Evolutionary conservation across 2,797 vertebrate genomes (phyloP).

Genomic region (Ceyx erithaca): DNA sequence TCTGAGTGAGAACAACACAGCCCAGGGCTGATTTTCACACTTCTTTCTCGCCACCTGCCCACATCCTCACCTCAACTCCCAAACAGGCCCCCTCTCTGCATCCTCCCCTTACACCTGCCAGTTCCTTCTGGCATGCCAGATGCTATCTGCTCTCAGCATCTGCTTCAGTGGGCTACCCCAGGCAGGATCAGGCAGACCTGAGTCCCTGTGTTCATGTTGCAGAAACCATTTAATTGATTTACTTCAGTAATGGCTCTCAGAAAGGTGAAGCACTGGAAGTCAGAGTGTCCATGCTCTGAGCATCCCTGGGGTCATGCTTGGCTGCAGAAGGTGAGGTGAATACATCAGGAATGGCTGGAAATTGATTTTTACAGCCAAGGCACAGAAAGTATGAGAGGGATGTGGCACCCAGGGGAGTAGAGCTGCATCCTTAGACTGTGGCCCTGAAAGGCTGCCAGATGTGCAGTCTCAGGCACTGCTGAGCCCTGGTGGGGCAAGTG

Average conservation of each 20-base stretch:
- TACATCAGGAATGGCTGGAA: neutral
- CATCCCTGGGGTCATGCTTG: neutral
- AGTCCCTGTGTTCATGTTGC: neutral
- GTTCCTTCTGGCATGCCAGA: neutral
- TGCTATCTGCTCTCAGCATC: neutral
- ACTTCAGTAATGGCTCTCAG: neutral
- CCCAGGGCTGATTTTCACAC: neutral
- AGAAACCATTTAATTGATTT: neutral
- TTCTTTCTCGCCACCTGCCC: rapidly evolving
- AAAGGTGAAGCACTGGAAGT: neutral
- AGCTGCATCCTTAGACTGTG: neutral
- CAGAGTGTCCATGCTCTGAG: neutral
- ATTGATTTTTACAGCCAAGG: neutral
- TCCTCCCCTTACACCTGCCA: neutral
- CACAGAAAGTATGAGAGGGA: neutral
- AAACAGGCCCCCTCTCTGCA: neutral
- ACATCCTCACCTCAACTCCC: neutral
- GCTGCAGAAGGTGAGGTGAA: neutral
- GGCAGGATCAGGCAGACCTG: neutral
- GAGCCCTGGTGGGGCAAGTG: neutral
- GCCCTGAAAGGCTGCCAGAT: neutral
- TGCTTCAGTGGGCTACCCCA: neutral
- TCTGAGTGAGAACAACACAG: neutral
- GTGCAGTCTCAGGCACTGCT: neutral
- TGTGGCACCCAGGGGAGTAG: neutral